Conservation (phyloP, 2,888 invertebrate genomes). For the Catonia carolina region DNA sequence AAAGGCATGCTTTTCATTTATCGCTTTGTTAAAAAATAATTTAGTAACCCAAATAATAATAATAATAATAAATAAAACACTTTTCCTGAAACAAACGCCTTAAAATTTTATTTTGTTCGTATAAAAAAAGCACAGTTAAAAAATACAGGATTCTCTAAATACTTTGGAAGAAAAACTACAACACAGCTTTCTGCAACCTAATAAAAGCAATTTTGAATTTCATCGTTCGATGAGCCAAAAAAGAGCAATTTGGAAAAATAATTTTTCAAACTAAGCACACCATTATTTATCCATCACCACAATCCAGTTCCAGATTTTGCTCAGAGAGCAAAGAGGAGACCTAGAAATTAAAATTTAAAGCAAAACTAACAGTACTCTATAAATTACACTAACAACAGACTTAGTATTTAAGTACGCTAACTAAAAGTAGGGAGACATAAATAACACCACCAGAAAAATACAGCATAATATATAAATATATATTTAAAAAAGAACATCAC, state of each 20-base stretch:
- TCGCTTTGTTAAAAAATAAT: slow-evolving; percentile 13
- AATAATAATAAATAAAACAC: slow-evolving; percentile 16
- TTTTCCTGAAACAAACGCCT: slow-evolving; percentile 26
- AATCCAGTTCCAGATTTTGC: slow-evolving; percentile 58
- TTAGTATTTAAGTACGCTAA: too few species aligned
- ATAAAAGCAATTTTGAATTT: too few species aligned
- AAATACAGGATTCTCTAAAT: slow-evolving; percentile 5
- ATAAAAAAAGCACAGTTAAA: slow-evolving; percentile 15
- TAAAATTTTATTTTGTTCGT: slow-evolving; percentile 12
- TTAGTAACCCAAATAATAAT: slow-evolving; percentile 22
- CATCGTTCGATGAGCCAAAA: slow-evolving; percentile 14
- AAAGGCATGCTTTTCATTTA: slow-evolving; percentile 27
- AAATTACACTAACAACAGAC: too few species aligned
- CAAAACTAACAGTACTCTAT: not conserved
- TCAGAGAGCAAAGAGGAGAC: slow-evolving; percentile 81
- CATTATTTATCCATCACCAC: slow-evolving; percentile 18
- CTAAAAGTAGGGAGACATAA: too few species aligned
- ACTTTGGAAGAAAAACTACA: slow-evolving; percentile 13
- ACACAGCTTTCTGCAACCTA: too few species aligned
- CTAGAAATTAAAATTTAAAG: slow-evolving; percentile 45
- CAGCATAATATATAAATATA: too few species aligned
- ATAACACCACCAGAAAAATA: too few species aligned
- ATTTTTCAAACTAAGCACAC: slow-evolving; percentile 28
- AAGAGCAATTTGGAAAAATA: slow-evolving; percentile 34
- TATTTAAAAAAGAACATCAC: too few species aligned